Evolutionary conservation across 2,113 vertebrate species (phyloP).

Genomic region (Hippocampus zosterae): DNA sequence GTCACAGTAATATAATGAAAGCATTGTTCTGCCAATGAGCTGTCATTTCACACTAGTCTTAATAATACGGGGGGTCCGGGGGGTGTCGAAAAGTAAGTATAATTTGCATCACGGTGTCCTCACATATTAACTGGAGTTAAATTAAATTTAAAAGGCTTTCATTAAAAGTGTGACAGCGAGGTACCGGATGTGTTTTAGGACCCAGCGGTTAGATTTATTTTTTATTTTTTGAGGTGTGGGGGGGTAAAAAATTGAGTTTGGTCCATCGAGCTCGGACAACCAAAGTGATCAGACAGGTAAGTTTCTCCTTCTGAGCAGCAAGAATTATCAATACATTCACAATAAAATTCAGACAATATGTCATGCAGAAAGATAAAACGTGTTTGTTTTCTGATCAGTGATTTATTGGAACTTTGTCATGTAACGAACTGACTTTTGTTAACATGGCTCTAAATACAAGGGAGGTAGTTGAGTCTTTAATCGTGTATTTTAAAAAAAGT

Average conservation of each 20-base stretch:
- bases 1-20: background rate
- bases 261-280: background rate
- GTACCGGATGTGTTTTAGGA: background rate
- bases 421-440: background rate
- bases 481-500: background rate
- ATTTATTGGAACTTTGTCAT: background rate
- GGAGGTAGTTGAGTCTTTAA: background rate
- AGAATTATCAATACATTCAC: background rate
- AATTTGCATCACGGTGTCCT: background rate
- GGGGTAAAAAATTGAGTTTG: background rate
- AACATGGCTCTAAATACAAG: background rate
- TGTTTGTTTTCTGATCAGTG: too few relatives aligned
- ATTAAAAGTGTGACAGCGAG: conserved; percentile 66
- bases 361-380: too few relatives aligned
- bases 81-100: background rate
- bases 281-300: background rate
- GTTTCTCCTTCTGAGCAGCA: background rate
- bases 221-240: background rate
- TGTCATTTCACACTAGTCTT: background rate
- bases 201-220: background rate
- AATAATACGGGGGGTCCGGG: background rate
- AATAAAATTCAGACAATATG: background rate
- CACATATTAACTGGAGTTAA: background rate
- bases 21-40: background rate
- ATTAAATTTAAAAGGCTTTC: conserved; percentile 29